Conservation (phyloP, 2,888 invertebrate species). For the Lingula anatina region DNA sequence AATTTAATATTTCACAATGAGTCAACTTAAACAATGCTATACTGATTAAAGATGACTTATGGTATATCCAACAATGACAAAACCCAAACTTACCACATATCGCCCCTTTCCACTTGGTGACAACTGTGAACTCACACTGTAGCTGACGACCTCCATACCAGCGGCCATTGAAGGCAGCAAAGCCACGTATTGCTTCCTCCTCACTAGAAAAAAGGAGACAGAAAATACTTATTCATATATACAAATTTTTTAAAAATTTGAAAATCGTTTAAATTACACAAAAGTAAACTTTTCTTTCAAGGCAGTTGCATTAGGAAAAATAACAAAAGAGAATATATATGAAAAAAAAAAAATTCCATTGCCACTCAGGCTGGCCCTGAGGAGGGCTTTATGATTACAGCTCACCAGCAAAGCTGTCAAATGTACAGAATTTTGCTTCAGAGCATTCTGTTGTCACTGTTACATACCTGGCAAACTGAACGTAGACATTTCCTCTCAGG, state of each 20-base stretch:
- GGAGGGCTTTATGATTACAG: too few species aligned
- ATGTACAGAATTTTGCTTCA: too few species aligned
- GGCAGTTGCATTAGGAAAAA: neutral
- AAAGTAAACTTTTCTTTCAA: neutral
- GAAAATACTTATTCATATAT: neutral
- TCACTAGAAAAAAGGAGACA: slow-evolving; percentile 29
- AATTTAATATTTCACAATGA: too few species aligned
- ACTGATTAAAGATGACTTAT: too few species aligned
- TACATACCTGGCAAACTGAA: slow-evolving; percentile 65
- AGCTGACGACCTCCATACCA: slow-evolving; percentile 84
- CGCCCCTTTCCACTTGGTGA: slow-evolving; percentile 78
- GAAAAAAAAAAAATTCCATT: too few species aligned
- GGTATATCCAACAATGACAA: too few species aligned
- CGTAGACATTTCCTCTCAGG: slow-evolving; percentile 83
- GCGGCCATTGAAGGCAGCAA: slow-evolving; percentile 71
- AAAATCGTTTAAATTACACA: neutral
- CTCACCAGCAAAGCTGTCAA: too few species aligned
- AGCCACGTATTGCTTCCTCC: slow-evolving; percentile 58
- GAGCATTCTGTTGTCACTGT: too few species aligned
- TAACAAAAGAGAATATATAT: neutral
- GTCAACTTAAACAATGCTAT: too few species aligned
- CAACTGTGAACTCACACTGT: slow-evolving; percentile 72
- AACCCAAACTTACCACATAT: slow-evolving; percentile 77
- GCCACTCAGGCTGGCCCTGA: too few species aligned
- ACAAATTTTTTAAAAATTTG: neutral